A percentile compares a stretch with the other conserved stretches of the same genome.
Conservation (phyloP, 2,797 vertebrate genomes). For the Hybognathus amarus region DNA sequence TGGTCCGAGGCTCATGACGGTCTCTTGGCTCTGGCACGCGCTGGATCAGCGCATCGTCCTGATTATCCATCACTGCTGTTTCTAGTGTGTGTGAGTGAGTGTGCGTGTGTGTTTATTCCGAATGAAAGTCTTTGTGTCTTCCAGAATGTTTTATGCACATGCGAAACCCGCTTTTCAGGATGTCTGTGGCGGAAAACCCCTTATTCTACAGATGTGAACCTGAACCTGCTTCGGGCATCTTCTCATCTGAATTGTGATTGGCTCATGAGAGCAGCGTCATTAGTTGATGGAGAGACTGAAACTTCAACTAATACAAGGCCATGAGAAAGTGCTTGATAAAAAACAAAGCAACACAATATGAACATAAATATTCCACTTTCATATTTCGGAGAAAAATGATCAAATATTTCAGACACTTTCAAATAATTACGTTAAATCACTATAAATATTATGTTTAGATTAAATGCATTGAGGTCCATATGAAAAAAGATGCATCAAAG, state of each 20-base stretch:
- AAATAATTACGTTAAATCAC: neutral
- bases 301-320: slow-evolving; percentile 23
- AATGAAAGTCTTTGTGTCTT: neutral
- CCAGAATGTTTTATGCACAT: slow-evolving; percentile 25
- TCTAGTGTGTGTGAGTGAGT: neutral
- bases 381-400: neutral
- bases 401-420: neutral
- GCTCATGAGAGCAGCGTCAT: slow-evolving; percentile 49
- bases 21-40: slow-evolving; percentile 50
- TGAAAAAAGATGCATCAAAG: neutral
- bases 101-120: neutral
- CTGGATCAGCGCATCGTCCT: slow-evolving; percentile 46
- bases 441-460: neutral
- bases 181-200: slow-evolving; percentile 51
- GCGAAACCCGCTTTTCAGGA: slow-evolving; percentile 20
- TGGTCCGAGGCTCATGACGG: slow-evolving; percentile 9
- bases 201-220: neutral
- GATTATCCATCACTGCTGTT: slow-evolving; percentile 44
- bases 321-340: neutral
- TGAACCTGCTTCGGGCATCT: neutral
- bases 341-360: neutral
- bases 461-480: too few relatives aligned
- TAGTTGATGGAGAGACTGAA: slow-evolving; percentile 49
- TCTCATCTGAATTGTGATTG: slow-evolving; percentile 50
- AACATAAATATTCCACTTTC: neutral